Percentiles rank a stretch among this genome's conserved stretches.
Conservation (phyloP, 2,113 vertebrate genomes). For the Alosa alosa region DNA sequence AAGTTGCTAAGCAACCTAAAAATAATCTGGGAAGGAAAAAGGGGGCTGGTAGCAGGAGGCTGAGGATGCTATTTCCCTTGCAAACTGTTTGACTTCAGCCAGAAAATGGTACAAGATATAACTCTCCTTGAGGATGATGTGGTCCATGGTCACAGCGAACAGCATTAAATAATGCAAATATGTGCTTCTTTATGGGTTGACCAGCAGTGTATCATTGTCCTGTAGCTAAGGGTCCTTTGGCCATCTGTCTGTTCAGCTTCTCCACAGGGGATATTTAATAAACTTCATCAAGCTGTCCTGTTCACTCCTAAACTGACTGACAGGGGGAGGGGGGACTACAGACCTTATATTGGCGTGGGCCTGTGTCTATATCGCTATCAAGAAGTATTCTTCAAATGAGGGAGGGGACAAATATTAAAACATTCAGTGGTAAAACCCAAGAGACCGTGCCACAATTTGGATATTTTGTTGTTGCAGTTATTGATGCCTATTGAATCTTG, state of each 20-base stretch:
- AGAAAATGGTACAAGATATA: not conserved
- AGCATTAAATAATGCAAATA: not conserved
- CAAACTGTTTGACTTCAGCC: not conserved
- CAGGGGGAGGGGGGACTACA: constrained; percentile 12
- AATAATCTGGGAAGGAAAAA: constrained; percentile 61
- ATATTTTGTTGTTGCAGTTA: not conserved
- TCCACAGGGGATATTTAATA: constrained; percentile 59
- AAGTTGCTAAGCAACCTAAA: constrained; percentile 76
- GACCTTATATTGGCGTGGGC: not conserved
- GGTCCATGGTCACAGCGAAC: not conserved
- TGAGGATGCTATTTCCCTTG: not conserved
- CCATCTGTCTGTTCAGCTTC: constrained; percentile 65
- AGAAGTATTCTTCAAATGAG: no score
- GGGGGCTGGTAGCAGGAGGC: constrained; percentile 44
- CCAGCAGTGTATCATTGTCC: constrained; percentile 42
- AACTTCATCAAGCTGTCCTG: constrained; percentile 48
- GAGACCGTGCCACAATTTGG: not conserved
- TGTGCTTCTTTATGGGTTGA: constrained; percentile 29
- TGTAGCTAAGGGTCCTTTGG: constrained; percentile 47
- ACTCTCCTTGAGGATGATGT: not conserved
- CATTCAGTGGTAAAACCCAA: no score
- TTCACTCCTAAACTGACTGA: constrained; percentile 50
- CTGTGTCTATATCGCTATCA: not conserved
- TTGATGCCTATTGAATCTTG: not conserved
- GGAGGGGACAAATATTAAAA: no score